Percentiles rank a stretch among this genome's conserved stretches.
These are phyloP conservation scores for Drosophila gaucha DNA, from an alignment of 2,888 invertebrate species.

Conservation along the genomic window DNA sequence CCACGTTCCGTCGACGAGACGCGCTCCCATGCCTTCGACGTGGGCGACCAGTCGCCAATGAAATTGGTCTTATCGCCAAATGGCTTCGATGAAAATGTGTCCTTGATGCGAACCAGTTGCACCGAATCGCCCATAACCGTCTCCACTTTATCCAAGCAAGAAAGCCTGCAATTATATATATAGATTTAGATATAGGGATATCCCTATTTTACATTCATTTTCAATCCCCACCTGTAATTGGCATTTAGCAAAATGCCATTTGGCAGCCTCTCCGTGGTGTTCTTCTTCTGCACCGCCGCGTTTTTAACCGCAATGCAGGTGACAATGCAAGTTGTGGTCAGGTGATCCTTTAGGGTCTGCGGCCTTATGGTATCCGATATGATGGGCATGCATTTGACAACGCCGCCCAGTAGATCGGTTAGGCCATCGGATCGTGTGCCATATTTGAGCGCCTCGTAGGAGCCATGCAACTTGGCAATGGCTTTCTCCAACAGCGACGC, in stretches of 20 bases:
- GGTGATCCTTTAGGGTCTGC: slow-evolving; percentile 88
- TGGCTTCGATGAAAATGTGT: slow-evolving; percentile 87
- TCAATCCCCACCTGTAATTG: slow-evolving; percentile 89
- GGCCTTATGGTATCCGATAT: slow-evolving; percentile 88
- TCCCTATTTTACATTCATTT: no score
- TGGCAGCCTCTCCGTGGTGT: slow-evolving; percentile 87
- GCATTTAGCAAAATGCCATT: slow-evolving; percentile 90
- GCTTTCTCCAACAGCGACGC: slow-evolving; percentile 96
- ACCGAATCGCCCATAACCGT: slow-evolving; percentile 89
- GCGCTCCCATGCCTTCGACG: slow-evolving; percentile 91
- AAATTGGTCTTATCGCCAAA: slow-evolving; percentile 88
- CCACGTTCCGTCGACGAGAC: slow-evolving; percentile 90
- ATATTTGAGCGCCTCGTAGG: slow-evolving; percentile 96
- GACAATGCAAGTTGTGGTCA: slow-evolving; percentile 93
- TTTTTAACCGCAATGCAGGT: slow-evolving; percentile 88
- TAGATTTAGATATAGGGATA: no score
- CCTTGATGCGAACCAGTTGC: slow-evolving; percentile 89
- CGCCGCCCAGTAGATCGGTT: slow-evolving; percentile 95
- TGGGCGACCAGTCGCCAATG: slow-evolving; percentile 89
- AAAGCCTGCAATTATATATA: slow-evolving; percentile 61
- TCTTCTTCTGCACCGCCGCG: slow-evolving; percentile 85
- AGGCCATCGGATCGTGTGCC: slow-evolving; percentile 95
- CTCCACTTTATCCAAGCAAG: slow-evolving; percentile 86
- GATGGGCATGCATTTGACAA: slow-evolving; percentile 92
- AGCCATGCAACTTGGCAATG: slow-evolving; percentile 97